Percentiles rank a stretch among this genome's conserved stretches.
phyloP scores from a whole-genome alignment of 2,113 vertebrate species.

The Gasterosteus nipponicus region DNA sequence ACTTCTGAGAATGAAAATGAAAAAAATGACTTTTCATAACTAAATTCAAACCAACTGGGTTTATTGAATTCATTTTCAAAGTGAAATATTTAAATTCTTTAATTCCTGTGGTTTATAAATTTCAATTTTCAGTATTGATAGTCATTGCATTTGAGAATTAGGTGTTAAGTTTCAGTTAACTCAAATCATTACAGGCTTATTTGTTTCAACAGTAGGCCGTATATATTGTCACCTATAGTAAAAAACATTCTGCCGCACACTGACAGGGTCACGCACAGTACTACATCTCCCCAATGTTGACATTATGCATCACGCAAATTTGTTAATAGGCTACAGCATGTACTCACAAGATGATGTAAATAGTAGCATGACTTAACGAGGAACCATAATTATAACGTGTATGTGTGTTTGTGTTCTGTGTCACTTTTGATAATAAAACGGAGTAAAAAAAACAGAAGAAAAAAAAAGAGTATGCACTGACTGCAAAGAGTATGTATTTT shows the following conservation, averaged over 20 bases:
- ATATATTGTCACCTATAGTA: slow-evolving; percentile 7
- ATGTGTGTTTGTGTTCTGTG: slow-evolving; percentile 80
- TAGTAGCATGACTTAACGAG: slow-evolving; percentile 89
- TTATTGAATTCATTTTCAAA: neutral
- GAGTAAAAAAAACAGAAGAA: slow-evolving; percentile 47
- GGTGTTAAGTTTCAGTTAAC: neutral
- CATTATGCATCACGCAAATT: slow-evolving; percentile 70
- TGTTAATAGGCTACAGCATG: slow-evolving; percentile 86
- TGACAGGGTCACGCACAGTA: slow-evolving; percentile 61
- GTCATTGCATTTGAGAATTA: neutral
- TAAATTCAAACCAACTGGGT: neutral
- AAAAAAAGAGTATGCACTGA: slow-evolving; percentile 70
- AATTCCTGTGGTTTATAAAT: neutral
- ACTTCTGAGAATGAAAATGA: neutral
- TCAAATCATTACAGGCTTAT: neutral
- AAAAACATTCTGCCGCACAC: slow-evolving; percentile 31
- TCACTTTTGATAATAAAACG: slow-evolving; percentile 84
- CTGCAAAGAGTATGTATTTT: slow-evolving; percentile 79
- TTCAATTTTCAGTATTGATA: neutral
- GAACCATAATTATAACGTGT: slow-evolving; percentile 80
- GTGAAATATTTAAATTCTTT: neutral
- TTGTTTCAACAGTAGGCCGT: neutral
- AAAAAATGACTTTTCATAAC: neutral
- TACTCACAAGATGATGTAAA: slow-evolving; percentile 83
- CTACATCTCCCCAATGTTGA: slow-evolving; percentile 68